Evolutionary conservation across 2,797 vertebrate species (phyloP).

Genomic region (Chelon labrosus): DNA sequence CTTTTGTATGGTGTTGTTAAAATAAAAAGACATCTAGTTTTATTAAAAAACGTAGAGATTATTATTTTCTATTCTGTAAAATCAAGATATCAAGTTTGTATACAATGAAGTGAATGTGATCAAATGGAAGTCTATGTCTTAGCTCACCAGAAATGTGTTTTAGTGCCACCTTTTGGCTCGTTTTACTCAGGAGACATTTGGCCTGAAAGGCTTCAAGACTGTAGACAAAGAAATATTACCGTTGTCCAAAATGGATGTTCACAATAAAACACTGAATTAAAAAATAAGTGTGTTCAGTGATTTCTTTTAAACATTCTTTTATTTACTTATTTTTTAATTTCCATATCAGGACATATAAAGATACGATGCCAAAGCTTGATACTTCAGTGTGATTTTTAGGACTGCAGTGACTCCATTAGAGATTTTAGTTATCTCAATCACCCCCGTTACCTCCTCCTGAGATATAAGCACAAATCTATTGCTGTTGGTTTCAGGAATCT

Average conservation of each 20-base stretch:
- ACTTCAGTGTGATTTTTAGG: too few relatives aligned
- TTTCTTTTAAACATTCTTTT: background rate
- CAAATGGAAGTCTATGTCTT: conserved; percentile 8
- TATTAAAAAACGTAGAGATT: background rate
- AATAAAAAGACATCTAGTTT: background rate
- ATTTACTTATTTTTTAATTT: too few relatives aligned
- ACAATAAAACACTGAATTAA: conserved; percentile 3
- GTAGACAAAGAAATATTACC: background rate
- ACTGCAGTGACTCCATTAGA: too few relatives aligned
- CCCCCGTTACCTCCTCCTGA: background rate
- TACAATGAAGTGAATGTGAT: conserved; percentile 12
- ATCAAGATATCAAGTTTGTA: background rate
- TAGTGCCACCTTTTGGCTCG: conserved; percentile 34
- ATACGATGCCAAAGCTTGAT: background rate
- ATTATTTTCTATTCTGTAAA: background rate
- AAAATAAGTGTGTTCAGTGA: background rate
- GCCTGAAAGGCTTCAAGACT: conserved; percentile 8
- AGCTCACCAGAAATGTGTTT: conserved; percentile 11
- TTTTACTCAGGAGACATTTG: conserved; percentile 24
- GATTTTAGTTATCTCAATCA: too few relatives aligned
- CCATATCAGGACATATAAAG: background rate
- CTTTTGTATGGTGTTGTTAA: background rate
- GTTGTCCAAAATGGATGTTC: conserved; percentile 21
- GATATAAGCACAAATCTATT: background rate
- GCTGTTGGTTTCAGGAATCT: background rate